These are phyloP conservation scores for Oreortyx pictus DNA, from an alignment of 2,797 vertebrate species.

Conservation along the genomic window DNA sequence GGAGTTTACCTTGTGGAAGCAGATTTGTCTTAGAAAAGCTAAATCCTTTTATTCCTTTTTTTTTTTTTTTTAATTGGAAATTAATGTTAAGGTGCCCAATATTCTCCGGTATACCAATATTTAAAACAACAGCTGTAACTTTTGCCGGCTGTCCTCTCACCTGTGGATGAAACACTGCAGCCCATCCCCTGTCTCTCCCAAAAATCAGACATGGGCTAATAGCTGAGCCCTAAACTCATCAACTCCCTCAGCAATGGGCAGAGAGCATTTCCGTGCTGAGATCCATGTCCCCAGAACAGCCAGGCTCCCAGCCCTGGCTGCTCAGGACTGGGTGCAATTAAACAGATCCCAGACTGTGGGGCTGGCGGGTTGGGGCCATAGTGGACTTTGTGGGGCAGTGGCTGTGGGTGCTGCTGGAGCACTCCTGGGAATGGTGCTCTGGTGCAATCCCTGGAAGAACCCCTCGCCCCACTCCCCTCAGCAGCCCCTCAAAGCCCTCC, in stretches of 20 bases:
- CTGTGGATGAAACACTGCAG: neutral
- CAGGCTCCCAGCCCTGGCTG: conserved; percentile 55
- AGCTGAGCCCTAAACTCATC: conserved; percentile 35
- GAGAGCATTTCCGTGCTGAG: conserved; percentile 54
- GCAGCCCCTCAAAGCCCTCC: neutral
- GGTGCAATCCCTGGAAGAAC: neutral
- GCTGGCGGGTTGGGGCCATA: conserved; percentile 63
- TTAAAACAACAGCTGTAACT: conserved; percentile 10
- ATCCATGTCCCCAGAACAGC: conserved; percentile 44
- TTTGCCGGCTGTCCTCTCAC: conserved; percentile 8
- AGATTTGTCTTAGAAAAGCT: neutral
- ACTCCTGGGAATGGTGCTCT: accelerated
- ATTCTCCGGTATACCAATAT: neutral
- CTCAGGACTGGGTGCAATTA: conserved; percentile 62
- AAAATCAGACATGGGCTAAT: neutral
- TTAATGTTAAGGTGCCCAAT: neutral
- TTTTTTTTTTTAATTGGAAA: conserved; percentile 37
- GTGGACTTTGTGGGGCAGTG: conserved; percentile 3
- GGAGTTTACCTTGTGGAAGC: conserved; percentile 49
- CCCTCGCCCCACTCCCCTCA: too few species aligned
- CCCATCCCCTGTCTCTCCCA: neutral
- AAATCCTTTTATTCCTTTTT: neutral
- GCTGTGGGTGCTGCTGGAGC: neutral
- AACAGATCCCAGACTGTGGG: conserved; percentile 57
- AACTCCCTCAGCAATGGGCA: neutral